Evolutionary conservation across 2,113 vertebrate genomes (phyloP).

Genomic region (Leptobrachium leishanense): DNA sequence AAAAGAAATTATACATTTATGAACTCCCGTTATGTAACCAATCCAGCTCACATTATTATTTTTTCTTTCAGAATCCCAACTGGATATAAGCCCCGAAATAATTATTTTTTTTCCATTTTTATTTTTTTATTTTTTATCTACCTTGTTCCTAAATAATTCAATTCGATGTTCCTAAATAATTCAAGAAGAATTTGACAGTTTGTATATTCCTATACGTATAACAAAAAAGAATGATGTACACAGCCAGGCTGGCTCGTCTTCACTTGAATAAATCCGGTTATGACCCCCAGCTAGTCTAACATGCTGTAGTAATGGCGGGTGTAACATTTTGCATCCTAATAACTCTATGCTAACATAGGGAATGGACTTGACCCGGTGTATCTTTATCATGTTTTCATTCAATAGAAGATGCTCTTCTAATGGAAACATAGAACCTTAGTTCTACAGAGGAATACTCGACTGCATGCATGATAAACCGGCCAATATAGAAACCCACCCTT

Average conservation of each 20-base stretch:
- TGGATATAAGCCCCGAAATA: background rate
- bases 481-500: too few relatives aligned
- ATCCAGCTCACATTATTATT: slow-evolving; percentile 9
- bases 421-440: too few relatives aligned
- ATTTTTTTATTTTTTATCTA: slow-evolving; percentile 33
- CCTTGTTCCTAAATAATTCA: background rate
- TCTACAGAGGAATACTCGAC: too few relatives aligned
- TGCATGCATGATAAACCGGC: too few relatives aligned
- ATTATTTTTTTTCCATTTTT: slow-evolving; percentile 13
- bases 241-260: background rate
- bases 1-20: background rate
- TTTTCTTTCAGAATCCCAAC: background rate
- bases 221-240: background rate
- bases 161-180: slow-evolving; percentile 16
- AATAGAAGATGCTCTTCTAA: too few relatives aligned
- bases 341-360: background rate
- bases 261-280: background rate
- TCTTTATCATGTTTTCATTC: too few relatives aligned
- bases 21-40: slow-evolving; percentile 5
- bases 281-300: background rate
- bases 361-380: too few relatives aligned
- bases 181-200: background rate
- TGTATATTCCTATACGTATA: slow-evolving; percentile 5
- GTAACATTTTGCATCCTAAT: slow-evolving; percentile 4
- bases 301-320: background rate